Evolutionary conservation across 2,113 vertebrate genomes (phyloP).

Genomic region (Gopherus evgoodei): DNA sequence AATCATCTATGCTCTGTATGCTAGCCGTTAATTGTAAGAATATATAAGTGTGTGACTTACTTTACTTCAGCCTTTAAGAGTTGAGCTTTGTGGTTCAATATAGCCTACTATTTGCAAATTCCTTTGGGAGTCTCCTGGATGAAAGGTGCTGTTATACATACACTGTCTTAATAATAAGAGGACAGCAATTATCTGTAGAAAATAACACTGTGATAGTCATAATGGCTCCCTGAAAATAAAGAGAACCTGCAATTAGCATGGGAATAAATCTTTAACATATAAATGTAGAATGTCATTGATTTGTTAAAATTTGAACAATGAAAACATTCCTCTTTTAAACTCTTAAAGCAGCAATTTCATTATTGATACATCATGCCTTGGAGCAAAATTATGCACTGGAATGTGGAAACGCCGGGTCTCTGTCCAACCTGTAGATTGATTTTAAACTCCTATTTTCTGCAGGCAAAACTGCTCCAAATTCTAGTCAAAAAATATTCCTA

Average conservation of each 20-base stretch:
- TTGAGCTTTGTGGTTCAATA: not conserved
- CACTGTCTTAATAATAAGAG: fast-evolving
- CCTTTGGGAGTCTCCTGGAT: not conserved
- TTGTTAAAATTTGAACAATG: not conserved
- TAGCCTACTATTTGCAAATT: not conserved
- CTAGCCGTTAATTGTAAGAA: not conserved
- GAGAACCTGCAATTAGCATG: not conserved
- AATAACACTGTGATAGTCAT: not conserved
- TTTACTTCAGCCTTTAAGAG: not conserved
- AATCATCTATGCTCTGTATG: not conserved
- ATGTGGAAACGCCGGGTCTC: not conserved
- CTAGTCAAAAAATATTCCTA: not conserved
- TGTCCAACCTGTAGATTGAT: not conserved
- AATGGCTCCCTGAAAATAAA: not conserved
- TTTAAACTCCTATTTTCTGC: not conserved
- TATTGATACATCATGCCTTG: not conserved
- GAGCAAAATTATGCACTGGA: not conserved
- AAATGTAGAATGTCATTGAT: not conserved
- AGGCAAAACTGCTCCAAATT: not conserved
- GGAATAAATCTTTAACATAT: not conserved
- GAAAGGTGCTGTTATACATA: not conserved
- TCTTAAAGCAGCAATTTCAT: not conserved
- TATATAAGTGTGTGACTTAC: not conserved
- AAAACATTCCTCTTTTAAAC: not conserved
- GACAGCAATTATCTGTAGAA: not conserved